Conservation (phyloP, 2,888 invertebrate species). For the Helicoverpa assulta region DNA sequence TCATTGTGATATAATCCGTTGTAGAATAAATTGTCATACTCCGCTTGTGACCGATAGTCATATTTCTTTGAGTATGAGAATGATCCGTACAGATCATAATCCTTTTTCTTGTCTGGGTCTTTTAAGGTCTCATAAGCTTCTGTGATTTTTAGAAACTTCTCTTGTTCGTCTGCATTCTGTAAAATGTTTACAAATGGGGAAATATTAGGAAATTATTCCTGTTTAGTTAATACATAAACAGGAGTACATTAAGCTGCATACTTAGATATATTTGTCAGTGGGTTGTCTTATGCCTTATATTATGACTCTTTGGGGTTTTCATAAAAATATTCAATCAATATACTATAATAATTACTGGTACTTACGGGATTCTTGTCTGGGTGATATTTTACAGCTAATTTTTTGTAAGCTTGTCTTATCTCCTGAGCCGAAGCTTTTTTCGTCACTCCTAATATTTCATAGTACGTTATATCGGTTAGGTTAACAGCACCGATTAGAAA, state of each 20-base stretch:
- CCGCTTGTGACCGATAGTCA: constrained; percentile 89
- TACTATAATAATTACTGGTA: constrained; percentile 28
- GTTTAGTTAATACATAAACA: not conserved
- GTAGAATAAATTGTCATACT: constrained; percentile 95
- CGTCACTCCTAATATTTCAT: constrained; percentile 92
- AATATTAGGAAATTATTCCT: not conserved
- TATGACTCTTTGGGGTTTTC: too few species aligned
- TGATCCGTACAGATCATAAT: constrained; percentile 95
- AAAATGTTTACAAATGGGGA: constrained; percentile 18
- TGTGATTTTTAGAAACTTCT: constrained; percentile 94
- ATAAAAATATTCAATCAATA: too few species aligned
- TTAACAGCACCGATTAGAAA: constrained; percentile 72
- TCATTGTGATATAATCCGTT: constrained; percentile 97
- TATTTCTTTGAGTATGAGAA: constrained; percentile 89
- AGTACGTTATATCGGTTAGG: constrained; percentile 83
- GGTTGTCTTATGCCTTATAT: too few species aligned
- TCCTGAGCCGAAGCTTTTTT: constrained; percentile 92
- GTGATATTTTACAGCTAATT: constrained; percentile 93
- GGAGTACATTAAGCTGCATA: too few species aligned
- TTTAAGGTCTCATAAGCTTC: constrained; percentile 96
- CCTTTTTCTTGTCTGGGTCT: constrained; percentile 94
- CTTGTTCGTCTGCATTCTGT: constrained; percentile 93
- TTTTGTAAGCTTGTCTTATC: constrained; percentile 94
- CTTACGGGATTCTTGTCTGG: constrained; percentile 93
- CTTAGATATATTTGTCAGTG: too few species aligned